phyloP scores from a whole-genome alignment of 2,113 vertebrate genomes.

The Pteruthius melanotis region DNA sequence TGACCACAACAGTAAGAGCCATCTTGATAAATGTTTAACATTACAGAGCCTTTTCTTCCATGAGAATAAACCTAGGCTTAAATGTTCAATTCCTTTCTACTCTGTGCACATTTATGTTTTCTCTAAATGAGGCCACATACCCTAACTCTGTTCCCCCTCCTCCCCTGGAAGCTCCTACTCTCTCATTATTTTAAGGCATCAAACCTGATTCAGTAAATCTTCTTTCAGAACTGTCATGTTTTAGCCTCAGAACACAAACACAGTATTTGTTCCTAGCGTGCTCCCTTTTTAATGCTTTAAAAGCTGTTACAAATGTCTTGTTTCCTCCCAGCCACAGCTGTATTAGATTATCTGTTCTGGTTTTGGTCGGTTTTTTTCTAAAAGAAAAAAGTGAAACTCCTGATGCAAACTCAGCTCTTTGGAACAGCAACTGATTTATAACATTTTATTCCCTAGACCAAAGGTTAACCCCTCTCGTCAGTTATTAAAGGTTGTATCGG shows the following conservation, averaged over 20 bases:
- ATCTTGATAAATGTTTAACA: conserved; percentile 21
- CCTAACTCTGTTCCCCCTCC: not conserved
- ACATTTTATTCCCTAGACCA: not conserved
- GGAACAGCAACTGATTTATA: conserved; percentile 10
- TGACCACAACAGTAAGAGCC: not conserved
- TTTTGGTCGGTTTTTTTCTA: not conserved
- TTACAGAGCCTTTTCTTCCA: not conserved
- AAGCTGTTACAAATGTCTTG: conserved; percentile 42
- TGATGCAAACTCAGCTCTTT: conserved; percentile 29
- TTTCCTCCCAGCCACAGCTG: conserved; percentile 33
- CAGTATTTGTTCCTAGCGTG: conserved; percentile 39
- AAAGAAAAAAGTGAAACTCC: not conserved
- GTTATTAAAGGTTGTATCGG: conserved; percentile 26
- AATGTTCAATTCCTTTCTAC: not conserved
- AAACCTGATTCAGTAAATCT: conserved; percentile 46
- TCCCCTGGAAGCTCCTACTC: not conserved
- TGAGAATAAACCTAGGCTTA: conserved; percentile 6
- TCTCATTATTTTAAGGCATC: conserved; percentile 50
- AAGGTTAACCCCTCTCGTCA: not conserved
- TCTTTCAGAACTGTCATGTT: conserved; percentile 51
- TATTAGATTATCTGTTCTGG: conserved; percentile 29
- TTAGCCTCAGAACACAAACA: conserved; percentile 57
- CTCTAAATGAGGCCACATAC: conserved; percentile 20
- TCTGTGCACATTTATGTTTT: conserved; percentile 14
- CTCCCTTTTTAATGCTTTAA: conserved; percentile 56